These are phyloP conservation scores for Hemicrepidius hirtus DNA, from an alignment of 2,888 invertebrate genomes.

Conservation along the genomic window DNA sequence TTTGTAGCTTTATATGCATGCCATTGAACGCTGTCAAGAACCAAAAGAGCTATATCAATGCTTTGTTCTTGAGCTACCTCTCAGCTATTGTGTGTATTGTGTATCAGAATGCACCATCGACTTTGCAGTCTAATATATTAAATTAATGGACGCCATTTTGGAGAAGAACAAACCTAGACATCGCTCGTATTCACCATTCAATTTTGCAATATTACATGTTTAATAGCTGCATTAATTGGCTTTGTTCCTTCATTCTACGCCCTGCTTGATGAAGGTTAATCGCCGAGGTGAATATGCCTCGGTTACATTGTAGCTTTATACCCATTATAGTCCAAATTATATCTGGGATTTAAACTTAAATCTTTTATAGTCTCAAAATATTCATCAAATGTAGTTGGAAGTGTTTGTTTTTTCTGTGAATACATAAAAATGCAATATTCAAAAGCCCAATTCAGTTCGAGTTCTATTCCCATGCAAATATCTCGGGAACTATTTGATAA, in stretches of 20 bases:
- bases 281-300: conserved; percentile 39
- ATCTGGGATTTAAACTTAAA: not conserved
- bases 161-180: conserved; percentile 48
- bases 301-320: conserved; percentile 23
- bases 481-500: conserved; percentile 34
- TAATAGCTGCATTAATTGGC: conserved; percentile 49
- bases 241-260: conserved; percentile 44
- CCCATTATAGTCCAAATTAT: conserved; percentile 7
- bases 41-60: conserved; percentile 42
- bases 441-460: not conserved
- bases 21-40: conserved; percentile 32
- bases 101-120: conserved; percentile 54
- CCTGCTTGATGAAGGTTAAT: conserved; percentile 47
- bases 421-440: not conserved
- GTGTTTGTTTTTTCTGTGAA: no score
- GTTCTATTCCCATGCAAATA: not conserved
- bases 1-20: conserved; percentile 30
- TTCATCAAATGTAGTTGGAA: no score
- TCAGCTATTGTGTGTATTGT: conserved; percentile 53
- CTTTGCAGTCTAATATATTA: conserved; percentile 57
- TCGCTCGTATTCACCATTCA: conserved; percentile 40
- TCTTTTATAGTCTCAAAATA: not conserved
- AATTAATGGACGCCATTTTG: conserved; percentile 51
- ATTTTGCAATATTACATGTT: conserved; percentile 52
- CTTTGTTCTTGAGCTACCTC: conserved; percentile 57